Conservation (phyloP, 2,797 vertebrate genomes). For the Acipenser ruthenus region DNA sequence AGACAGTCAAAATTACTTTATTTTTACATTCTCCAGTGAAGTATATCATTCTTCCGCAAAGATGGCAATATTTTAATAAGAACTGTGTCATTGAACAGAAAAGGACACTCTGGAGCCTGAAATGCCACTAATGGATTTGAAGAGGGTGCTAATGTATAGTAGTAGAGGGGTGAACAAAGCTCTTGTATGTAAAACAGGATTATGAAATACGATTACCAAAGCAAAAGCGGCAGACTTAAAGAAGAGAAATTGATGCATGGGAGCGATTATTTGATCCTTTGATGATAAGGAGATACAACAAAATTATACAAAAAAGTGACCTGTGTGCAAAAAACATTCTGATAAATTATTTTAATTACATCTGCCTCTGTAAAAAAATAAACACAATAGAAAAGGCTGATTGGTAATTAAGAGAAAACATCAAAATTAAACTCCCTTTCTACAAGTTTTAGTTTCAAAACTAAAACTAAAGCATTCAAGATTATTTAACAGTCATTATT, state of each 20-base stretch:
- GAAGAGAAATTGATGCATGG: conserved; percentile 51
- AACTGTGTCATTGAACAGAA: conserved; percentile 49
- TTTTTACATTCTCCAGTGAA: conserved; percentile 12
- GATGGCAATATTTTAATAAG: conserved; percentile 53
- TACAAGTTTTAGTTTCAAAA: no score
- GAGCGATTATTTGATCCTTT: conserved; percentile 40
- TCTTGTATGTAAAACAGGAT: conserved; percentile 58
- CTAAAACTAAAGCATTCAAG: no score
- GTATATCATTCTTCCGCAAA: conserved; percentile 8
- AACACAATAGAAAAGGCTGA: no score
- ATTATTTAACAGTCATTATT: no score
- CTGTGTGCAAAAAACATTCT: no score
- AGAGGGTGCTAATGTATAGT: conserved; percentile 65
- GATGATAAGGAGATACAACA: conserved; percentile 29
- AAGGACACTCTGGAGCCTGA: conserved; percentile 48
- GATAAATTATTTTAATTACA: no score
- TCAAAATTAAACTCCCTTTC: no score
- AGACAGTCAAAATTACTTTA: neutral
- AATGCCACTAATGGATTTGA: conserved; percentile 70
- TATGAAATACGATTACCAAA: conserved; percentile 64
- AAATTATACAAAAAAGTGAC: no score
- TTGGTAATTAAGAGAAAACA: no score
- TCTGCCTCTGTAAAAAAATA: no score
- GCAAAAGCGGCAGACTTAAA: conserved; percentile 45
- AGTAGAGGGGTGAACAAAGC: conserved; percentile 55